Evolutionary conservation across 2,888 invertebrate genomes (phyloP).

Genomic region (Anthophora plumipes): DNA sequence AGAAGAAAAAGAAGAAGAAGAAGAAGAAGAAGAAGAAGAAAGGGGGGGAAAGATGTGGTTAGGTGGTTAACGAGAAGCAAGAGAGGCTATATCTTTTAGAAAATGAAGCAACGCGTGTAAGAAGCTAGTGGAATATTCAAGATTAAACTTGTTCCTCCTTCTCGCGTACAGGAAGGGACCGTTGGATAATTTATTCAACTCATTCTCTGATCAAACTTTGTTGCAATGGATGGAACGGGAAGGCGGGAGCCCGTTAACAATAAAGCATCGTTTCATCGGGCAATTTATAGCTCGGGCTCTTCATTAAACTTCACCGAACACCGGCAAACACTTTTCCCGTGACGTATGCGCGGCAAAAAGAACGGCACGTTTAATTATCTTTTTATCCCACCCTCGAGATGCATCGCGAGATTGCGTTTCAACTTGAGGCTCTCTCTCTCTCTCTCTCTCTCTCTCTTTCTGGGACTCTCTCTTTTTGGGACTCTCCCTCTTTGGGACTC

Average conservation of each 20-base stretch:
- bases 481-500: too few relatives aligned
- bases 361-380: slow-evolving; percentile 48
- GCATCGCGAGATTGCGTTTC: slow-evolving; percentile 30
- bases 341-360: neutral
- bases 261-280: slow-evolving; percentile 12
- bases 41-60: too few relatives aligned
- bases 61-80: neutral
- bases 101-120: slow-evolving; percentile 7
- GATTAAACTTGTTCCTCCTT: slow-evolving; percentile 27
- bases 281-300: slow-evolving; percentile 17
- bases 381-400: slow-evolving; percentile 35
- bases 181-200: slow-evolving; percentile 43
- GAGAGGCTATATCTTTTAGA: neutral
- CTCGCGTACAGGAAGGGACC: neutral
- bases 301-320: slow-evolving; percentile 28
- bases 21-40: too few relatives aligned
- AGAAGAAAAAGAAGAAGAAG: too few relatives aligned
- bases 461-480: too few relatives aligned
- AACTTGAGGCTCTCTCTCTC: neutral
- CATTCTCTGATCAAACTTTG: slow-evolving; percentile 38
- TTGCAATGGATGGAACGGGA: neutral
- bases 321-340: neutral
- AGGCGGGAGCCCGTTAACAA: slow-evolving; percentile 24
- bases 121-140: slow-evolving; percentile 22
- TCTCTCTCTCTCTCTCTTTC: too few relatives aligned